Conservation (phyloP, 2,797 vertebrate species). For the Kryptopterus vitreolus region DNA sequence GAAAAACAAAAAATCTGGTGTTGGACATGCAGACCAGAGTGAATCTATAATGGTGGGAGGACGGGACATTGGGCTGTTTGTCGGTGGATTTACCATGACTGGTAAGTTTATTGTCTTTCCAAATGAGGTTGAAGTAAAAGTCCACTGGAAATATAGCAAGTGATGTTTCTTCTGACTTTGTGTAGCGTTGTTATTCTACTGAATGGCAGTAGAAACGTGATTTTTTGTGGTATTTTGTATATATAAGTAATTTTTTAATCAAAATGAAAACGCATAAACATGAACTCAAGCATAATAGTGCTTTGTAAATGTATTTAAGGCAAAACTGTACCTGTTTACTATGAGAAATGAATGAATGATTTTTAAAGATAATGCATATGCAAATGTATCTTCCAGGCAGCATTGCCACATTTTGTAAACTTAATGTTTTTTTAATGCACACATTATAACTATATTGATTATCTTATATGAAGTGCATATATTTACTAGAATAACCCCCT, state of each 20-base stretch:
- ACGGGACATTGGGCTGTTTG: conserved; percentile 92
- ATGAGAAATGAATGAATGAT: conserved; percentile 9
- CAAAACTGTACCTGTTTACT: conserved; percentile 9
- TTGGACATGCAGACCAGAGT: conserved; percentile 75
- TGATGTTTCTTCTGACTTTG: too few relatives aligned
- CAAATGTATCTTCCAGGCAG: neutral
- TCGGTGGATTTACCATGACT: conserved; percentile 97
- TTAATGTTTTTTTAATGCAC: neutral
- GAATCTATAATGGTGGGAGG: conserved; percentile 96
- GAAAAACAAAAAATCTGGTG: conserved; percentile 90
- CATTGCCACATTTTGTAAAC: neutral
- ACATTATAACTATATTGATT: neutral
- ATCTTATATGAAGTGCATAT: neutral
- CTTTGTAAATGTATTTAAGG: neutral
- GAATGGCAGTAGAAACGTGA: too few relatives aligned
- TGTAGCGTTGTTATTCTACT: too few relatives aligned
- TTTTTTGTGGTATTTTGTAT: too few relatives aligned
- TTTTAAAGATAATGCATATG: neutral
- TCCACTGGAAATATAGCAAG: neutral
- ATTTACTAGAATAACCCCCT: neutral
- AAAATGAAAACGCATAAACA: neutral
- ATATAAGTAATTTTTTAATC: too few relatives aligned
- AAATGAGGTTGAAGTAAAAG: neutral
- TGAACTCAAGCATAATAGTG: neutral
- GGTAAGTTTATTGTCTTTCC: conserved; percentile 69